Base-by-base conservation (phyloP, 1,140 invertebrate genomes). In the Archivesica marissinica region DNA sequence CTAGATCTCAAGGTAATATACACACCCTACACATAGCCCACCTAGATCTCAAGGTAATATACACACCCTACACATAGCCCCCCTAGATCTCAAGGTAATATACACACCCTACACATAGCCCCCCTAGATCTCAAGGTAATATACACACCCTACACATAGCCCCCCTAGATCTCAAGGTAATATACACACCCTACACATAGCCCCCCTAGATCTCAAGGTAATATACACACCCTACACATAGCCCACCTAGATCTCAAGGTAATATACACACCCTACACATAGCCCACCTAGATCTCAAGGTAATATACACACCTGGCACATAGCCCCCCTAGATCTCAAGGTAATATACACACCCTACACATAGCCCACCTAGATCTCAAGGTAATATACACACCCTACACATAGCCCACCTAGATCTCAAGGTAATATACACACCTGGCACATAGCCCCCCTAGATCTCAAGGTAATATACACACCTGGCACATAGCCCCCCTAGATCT, bases 201-300 rank as follows among this genome's bases (percentile, higher is more conserved):
- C 23, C 50, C 23, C 7, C 52, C 15, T 80, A 54, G 70, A 81
- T 76, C 56, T 81, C 20, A 81, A 81, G 76, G 76, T 80, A 81
- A 11, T 54, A 4, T 25, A 52, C n/a, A 52, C 38, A 35, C 30
- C 11, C n/a, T 7, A 11, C 9, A 59, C 20, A 9, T 39, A 35
- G n/a, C n/a, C 9, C 4, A 13, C 13, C n/a, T 35, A 35, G 13
- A 9, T n/a, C 28, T 39, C 28, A 66, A 35, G 61, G 30, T 66
- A n/a, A 95, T 87, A 92, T 95, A 86, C 95, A 95, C 90, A 89
- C 92, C 47, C 93, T 94, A 81, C 92, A 93, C 77, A 95, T 95
- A 81, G 94, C 95, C 75, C 95, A 95, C 90, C 90, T 95, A 13
- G 95, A 95, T 90, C 90, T 95, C 28, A 95, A 95, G 92, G 94